phyloP scores from a whole-genome alignment of 2,888 invertebrate species.

The Pseudococcus jackbeardsleyi region DNA sequence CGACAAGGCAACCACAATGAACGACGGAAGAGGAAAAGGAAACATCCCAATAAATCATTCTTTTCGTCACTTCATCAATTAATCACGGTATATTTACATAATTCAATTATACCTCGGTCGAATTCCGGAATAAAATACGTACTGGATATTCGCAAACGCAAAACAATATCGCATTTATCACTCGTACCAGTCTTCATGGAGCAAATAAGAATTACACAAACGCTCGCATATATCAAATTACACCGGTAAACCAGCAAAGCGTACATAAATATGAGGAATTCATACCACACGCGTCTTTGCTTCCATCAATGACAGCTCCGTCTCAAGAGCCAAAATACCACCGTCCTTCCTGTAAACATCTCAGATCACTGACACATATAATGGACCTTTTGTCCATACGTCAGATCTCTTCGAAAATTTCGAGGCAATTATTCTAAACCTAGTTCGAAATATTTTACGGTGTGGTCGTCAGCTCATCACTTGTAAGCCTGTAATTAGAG shows the following conservation, averaged over 20 bases:
- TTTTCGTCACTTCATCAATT: constrained; percentile 23
- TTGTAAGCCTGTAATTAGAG: not conserved
- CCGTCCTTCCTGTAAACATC: not conserved
- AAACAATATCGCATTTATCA: constrained; percentile 18
- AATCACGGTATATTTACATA: not conserved
- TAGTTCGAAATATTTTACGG: not conserved
- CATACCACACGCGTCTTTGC: not conserved
- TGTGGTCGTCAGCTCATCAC: not conserved
- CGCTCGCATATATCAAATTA: constrained; percentile 26
- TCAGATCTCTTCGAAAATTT: not conserved
- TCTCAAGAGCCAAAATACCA: not conserved
- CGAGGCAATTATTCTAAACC: not conserved
- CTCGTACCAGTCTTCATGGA: not conserved
- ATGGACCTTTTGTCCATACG: not conserved
- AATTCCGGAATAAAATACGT: constrained; percentile 6
- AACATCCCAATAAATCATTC: not conserved
- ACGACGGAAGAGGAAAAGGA: not conserved
- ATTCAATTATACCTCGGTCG: constrained; percentile 1
- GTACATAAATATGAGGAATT: constrained; percentile 22
- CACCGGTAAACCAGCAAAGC: constrained; percentile 29
- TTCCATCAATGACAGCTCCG: not conserved
- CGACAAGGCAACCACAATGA: not conserved
- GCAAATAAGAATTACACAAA: constrained; percentile 10
- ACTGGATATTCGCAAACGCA: not conserved
- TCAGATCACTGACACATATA: constrained; percentile 7